phyloP scores from a whole-genome alignment of 2,113 vertebrate species.

The Nothocercus nigrocapillus region DNA sequence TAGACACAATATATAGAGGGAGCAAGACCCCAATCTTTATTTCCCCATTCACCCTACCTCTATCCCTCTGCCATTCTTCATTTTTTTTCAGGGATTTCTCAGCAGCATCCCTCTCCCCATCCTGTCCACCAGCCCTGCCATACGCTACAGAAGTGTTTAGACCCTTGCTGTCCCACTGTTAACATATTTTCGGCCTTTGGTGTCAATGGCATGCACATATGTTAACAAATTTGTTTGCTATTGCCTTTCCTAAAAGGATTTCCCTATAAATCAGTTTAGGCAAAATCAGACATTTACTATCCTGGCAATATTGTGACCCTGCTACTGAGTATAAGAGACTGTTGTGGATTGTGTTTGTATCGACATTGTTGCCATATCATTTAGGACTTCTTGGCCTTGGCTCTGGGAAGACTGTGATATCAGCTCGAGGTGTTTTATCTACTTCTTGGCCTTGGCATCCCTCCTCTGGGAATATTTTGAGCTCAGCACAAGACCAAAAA shows the following conservation, averaged over 20 bases:
- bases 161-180: not conserved
- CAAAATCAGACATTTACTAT: not conserved
- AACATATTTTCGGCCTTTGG: not conserved
- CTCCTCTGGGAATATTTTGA: no score
- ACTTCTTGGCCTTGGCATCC: no score
- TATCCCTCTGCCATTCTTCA: not conserved
- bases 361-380: no score
- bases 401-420: no score
- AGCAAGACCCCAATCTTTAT: fast-evolving
- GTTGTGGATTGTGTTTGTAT: no score
- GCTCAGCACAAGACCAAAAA: no score
- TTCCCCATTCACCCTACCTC: not conserved
- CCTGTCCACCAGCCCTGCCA: not conserved
- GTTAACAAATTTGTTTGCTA: not conserved
- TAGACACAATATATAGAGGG: not conserved
- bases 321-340: no score
- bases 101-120: not conserved
- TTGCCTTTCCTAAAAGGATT: not conserved
- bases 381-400: no score
- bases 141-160: not conserved
- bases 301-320: not conserved
- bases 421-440: no score
- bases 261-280: not conserved
- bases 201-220: not conserved
- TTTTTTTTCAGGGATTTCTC: not conserved